Base-by-base conservation (phyloP, 2,797 vertebrate genomes). In the Melanotaenia maccullochi region DNA sequence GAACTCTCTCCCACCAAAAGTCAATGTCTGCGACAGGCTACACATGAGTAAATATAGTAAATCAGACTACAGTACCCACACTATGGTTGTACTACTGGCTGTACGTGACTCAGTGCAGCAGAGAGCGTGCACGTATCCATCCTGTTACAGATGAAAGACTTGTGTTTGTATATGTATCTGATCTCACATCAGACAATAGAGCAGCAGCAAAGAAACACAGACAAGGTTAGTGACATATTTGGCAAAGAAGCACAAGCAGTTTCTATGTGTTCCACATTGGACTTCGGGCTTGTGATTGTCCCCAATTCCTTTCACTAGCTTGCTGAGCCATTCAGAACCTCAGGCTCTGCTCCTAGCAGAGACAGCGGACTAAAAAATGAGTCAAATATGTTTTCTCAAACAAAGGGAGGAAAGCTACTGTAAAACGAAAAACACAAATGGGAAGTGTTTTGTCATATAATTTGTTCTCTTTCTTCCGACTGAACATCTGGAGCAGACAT, bases 81-180 rank as follows among this genome's bases (percentile, higher is more conserved):
- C 16, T 40, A 18, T 71, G 14, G 11, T 7, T 71, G 65, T 1
- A 2, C 38, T 47, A 69, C 65, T 62, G 69, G 69, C n/a, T 12
- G 32, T 71, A 78, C 25, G 55, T 79, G 74, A 82, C 71, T 32
- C 24, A 65, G 36, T 40, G 44, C 44, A 72, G 20, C 51, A 25
- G 36, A 57, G 40, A 56, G 63, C 0, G 22, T 78, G 59, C 59
- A 59, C 60, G 59, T 73, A 44, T 65, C 40, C 40, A 20, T 57
- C 56, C 66, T 72, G 56, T 81, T 63, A 16, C 9, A 69, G 68
- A 87, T 78, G 61, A 84, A 84, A 77, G 70, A 25, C 63, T 25
- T 60, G 65, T 64, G 33, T 71, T 79, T 84, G 67, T 73, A 49
- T 52, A 24, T 42, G 25, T 65, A 68, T 75, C 58, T 69, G 63